These are phyloP conservation scores for Stenopsyche tienmushanensis DNA, from an alignment of 1,140 invertebrate species.

Conservation along the genomic window DNA sequence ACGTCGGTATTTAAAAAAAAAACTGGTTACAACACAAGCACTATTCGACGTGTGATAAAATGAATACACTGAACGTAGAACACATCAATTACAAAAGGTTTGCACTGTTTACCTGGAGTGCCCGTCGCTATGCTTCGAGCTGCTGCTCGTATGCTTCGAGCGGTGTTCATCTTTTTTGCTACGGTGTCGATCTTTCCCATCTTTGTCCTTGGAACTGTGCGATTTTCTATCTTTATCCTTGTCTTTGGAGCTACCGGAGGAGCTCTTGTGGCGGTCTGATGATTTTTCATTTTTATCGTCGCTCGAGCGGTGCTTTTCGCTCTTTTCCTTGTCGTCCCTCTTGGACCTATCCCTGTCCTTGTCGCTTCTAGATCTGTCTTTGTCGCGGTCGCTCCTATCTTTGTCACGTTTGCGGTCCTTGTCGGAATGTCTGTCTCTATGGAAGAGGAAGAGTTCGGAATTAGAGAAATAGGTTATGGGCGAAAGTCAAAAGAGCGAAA, in stretches of 20 bases:
- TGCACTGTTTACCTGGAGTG: constrained; percentile 20
- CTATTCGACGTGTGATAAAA: background rate
- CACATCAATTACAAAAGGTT: constrained; percentile 14
- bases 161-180: constrained; percentile 57
- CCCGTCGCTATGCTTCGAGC: constrained; percentile 45
- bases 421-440: constrained; percentile 5
- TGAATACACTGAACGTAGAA: background rate
- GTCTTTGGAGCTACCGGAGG: constrained; percentile 37
- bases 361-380: constrained; percentile 55
- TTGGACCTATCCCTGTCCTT: constrained; percentile 55
- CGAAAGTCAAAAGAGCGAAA: background rate
- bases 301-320: constrained; percentile 48
- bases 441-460: background rate
- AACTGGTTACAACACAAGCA: background rate
- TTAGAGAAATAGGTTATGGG: background rate
- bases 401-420: constrained; percentile 46
- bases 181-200: constrained; percentile 49
- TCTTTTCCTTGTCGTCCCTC: constrained; percentile 55
- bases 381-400: constrained; percentile 55
- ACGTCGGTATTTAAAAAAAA: background rate
- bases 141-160: constrained; percentile 47
- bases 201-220: constrained; percentile 48
- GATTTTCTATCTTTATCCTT: constrained; percentile 31
- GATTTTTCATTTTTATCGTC: constrained; percentile 47
- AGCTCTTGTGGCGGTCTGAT: constrained; percentile 43